These are phyloP conservation scores for Chymomyza caudatula DNA, from an alignment of 2,888 invertebrate genomes.

Conservation along the genomic window DNA sequence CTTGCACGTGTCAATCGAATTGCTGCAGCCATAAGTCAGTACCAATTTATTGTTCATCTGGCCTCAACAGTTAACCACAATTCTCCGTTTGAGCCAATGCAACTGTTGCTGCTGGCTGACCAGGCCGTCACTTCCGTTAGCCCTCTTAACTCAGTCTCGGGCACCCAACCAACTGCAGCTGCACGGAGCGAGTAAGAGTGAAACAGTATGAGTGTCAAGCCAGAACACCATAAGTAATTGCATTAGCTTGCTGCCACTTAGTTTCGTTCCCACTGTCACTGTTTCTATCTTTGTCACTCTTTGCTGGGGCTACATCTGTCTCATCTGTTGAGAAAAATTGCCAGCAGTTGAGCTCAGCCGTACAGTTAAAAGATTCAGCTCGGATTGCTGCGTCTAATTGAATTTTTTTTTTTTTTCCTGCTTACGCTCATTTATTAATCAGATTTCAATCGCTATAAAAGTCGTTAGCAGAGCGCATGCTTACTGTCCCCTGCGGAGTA, in stretches of 20 bases:
- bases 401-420: conserved; percentile 44
- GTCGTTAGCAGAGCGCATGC: not conserved
- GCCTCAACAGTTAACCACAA: conserved; percentile 42
- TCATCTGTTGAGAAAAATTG: conserved; percentile 36
- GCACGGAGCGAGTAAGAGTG: not conserved
- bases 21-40: conserved; percentile 63
- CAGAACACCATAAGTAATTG: conserved; percentile 48
- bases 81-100: conserved; percentile 42
- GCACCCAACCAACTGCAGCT: conserved; percentile 27
- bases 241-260: conserved; percentile 43
- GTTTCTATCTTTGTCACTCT: not conserved
- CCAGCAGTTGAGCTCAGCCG: conserved; percentile 48
- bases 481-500: not conserved
- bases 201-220: conserved; percentile 1
- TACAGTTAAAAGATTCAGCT: not conserved
- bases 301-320: not conserved
- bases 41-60: not conserved
- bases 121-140: conserved; percentile 38
- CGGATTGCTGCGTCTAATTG: conserved; percentile 64
- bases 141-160: conserved; percentile 48
- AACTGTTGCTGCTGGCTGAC: conserved; percentile 26
- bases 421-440: conserved; percentile 69
- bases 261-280: not conserved
- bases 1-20: conserved; percentile 39
- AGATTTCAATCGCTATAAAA: conserved; percentile 63